Conservation (phyloP, 2,797 vertebrate genomes). For the Notolabrus celidotus region DNA sequence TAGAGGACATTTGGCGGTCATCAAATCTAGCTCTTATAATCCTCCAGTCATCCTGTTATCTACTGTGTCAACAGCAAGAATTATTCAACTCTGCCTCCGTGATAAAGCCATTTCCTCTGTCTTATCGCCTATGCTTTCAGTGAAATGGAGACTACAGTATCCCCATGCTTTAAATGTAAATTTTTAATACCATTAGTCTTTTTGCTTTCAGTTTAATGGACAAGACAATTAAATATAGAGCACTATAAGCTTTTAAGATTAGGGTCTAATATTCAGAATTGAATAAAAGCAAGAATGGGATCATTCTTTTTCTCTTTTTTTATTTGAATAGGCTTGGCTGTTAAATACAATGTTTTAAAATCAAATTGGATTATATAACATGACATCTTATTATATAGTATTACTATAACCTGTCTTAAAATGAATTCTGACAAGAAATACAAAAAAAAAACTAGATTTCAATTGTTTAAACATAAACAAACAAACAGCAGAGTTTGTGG, state of each 20-base stretch:
- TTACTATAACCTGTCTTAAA: no score
- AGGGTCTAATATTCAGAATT: slow-evolving; percentile 35
- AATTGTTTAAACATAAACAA: not conserved
- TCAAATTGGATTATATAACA: no score
- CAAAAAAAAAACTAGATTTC: no score
- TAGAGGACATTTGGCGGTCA: slow-evolving; percentile 63
- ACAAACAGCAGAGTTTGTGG: not conserved
- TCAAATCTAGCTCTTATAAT: slow-evolving; percentile 58
- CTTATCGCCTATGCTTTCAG: slow-evolving; percentile 61
- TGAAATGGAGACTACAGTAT: slow-evolving; percentile 52
- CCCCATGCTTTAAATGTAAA: slow-evolving; percentile 46
- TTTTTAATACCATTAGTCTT: slow-evolving; percentile 41
- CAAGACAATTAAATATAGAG: slow-evolving; percentile 31
- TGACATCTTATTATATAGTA: no score
- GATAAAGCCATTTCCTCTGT: slow-evolving; percentile 54
- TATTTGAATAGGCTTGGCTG: not conserved
- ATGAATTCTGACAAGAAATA: not conserved
- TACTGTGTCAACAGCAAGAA: slow-evolving; percentile 59
- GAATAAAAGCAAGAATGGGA: slow-evolving; percentile 1
- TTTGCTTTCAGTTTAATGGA: slow-evolving; percentile 33
- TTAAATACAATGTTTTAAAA: no score
- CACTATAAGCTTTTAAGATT: slow-evolving; percentile 21
- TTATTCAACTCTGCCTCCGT: slow-evolving; percentile 37
- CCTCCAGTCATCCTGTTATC: slow-evolving; percentile 59
- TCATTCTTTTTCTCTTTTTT: not conserved